phyloP scores from a whole-genome alignment of 1,140 invertebrate species.

The Catajapyx aquilonaris region DNA sequence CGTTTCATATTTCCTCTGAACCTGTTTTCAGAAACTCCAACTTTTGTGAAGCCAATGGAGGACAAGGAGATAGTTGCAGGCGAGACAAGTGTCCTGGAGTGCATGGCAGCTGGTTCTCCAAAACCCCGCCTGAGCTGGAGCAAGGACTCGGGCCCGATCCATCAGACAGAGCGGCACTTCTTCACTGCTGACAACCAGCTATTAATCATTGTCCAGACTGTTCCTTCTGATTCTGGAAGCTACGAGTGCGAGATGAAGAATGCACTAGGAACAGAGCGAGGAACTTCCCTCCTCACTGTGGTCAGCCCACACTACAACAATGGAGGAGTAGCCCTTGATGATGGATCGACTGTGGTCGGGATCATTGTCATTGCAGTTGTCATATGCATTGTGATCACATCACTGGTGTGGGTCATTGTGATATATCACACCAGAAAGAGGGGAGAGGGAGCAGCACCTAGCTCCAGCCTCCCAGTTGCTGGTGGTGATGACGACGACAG shows the following conservation, averaged over 20 bases:
- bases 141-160: slow-evolving; percentile 56
- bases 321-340: no score
- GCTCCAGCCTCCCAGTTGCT: slow-evolving; percentile 2
- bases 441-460: slow-evolving; percentile 18
- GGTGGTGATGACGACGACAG: neutral
- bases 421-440: slow-evolving; percentile 65
- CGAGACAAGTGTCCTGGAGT: slow-evolving; percentile 63
- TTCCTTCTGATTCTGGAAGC: slow-evolving; percentile 49
- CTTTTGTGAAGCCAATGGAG: slow-evolving; percentile 63
- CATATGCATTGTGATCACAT: slow-evolving; percentile 71
- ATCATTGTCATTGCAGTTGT: slow-evolving; percentile 75
- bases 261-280: slow-evolving; percentile 43
- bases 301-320: no score
- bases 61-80: slow-evolving; percentile 58
- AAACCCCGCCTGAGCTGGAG: slow-evolving; percentile 72
- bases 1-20: slow-evolving; percentile 6
- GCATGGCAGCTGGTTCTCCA: slow-evolving; percentile 64
- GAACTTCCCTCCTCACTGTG: slow-evolving; percentile 28
- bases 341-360: slow-evolving; percentile 46
- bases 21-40: slow-evolving; percentile 45
- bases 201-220: slow-evolving; percentile 62
- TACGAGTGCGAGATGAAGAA: slow-evolving; percentile 82
- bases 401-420: slow-evolving; percentile 75
- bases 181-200: slow-evolving; percentile 69
- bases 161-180: slow-evolving; percentile 50